phyloP scores from a whole-genome alignment of 1,140 invertebrate genomes.

The Scylla paramamosain region DNA sequence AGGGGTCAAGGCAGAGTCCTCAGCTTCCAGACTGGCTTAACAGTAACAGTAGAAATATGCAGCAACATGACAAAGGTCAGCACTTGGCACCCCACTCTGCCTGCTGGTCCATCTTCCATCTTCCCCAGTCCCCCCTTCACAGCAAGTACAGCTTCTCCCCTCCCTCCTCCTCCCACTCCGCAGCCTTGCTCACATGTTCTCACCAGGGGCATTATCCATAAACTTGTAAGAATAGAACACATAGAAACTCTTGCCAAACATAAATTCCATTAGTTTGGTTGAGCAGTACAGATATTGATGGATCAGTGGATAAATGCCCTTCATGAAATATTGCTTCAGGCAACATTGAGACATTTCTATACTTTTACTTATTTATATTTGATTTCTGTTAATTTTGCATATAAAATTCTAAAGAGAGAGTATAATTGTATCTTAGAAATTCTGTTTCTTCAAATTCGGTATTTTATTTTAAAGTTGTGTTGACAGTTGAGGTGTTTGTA shows the following conservation, averaged over 20 bases:
- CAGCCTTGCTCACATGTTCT: neutral
- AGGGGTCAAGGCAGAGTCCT: neutral
- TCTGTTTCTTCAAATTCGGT: no score
- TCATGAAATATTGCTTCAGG: neutral
- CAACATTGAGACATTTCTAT: no score
- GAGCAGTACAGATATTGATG: neutral
- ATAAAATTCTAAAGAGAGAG: no score
- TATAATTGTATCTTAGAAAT: no score
- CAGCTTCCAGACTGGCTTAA: neutral
- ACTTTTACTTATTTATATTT: no score
- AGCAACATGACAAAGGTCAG: neutral
- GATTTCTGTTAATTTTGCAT: no score
- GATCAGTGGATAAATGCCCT: neutral
- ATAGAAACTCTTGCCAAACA: no score
- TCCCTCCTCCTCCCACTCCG: neutral
- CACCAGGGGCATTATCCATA: no score
- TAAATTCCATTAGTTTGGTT: neutral
- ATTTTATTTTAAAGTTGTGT: no score
- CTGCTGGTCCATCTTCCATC: neutral
- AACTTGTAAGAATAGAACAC: no score
- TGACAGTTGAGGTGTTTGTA: no score
- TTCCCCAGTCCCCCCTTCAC: neutral
- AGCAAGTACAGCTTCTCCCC: neutral
- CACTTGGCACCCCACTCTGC: neutral
- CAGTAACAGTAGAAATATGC: neutral